Base-by-base conservation (phyloP, 2,888 invertebrate species). In the Drosophila merina region DNA sequence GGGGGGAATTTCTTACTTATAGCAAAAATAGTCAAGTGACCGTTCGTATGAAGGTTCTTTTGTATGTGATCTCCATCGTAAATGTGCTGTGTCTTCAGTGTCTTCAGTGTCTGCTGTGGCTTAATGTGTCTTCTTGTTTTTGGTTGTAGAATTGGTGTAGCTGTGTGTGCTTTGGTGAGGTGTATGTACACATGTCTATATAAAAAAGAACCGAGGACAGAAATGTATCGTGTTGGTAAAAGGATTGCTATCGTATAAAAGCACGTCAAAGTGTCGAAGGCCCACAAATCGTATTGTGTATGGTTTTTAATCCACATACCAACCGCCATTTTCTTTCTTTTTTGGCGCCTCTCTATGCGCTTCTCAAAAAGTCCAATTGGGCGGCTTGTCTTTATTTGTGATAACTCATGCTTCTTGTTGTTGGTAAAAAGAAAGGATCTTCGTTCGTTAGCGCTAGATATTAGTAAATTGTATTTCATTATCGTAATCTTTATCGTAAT, bases 21-120 rank as follows among this genome's bases (percentile, higher is more conserved):
- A 88, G 85, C 86, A 88, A 88, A 82, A 88, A 86, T 86, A 86
- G 86, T 88, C 84, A 82, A 81, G 87, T 85, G 85, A 86, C 79
- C 86, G 83, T 87, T 87, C 77, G 81, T 77, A 79, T 85, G 82
- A 78, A 70, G 72, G 74, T 75, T 73, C 73, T 31, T 70, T 60
- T 79, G 73, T 79, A 70, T 75, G 73, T 72, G 55, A 33, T 49
- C 68, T 66, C 62, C 49, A 51, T 66, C 38, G 73, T 75, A 54
- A 58, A 57, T 58, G 47, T 78, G 68, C 55, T 54, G 49, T 74
- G 60, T 51, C 36, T 33, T 66, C 36, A 44, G 70, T 73, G 57
- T 31, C 20, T 31, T 9, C 20, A 20, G 20, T 20, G 20, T 51
- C 36, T 33, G 68, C 36, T 48, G 70, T 73, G 57, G 49, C 20